Conservation (phyloP, 2,888 invertebrate species). For the Tryphoninae sp. region DNA sequence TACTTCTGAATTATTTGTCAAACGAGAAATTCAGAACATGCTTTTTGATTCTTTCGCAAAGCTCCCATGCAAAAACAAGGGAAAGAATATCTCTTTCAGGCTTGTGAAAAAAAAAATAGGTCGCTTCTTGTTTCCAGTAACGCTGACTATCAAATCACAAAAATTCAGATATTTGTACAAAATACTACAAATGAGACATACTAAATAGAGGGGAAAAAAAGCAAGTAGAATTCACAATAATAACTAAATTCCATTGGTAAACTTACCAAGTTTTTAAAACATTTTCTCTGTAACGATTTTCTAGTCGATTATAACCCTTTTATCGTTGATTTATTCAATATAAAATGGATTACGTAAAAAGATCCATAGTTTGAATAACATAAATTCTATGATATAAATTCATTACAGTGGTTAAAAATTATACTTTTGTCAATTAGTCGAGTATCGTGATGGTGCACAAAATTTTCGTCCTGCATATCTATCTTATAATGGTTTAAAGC, state of each 20-base stretch:
- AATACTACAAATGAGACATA: background rate
- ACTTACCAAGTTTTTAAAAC: background rate
- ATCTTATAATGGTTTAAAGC: too few species aligned
- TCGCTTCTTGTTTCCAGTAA: background rate
- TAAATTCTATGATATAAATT: background rate
- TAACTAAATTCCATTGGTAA: background rate
- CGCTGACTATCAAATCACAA: background rate
- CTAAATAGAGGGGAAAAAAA: background rate
- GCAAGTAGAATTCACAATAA: background rate
- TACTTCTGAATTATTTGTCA: background rate
- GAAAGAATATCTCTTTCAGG: background rate
- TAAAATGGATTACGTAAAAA: background rate
- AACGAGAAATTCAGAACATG: background rate
- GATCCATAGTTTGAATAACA: background rate
- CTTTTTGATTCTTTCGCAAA: background rate
- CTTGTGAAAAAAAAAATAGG: background rate
- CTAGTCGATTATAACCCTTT: background rate
- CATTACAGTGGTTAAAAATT: too few species aligned
- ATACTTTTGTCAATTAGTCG: too few species aligned
- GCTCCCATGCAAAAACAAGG: background rate
- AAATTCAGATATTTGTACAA: background rate
- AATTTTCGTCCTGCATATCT: too few species aligned
- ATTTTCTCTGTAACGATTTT: background rate
- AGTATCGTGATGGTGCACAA: too few species aligned
- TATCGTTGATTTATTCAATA: background rate